These are phyloP conservation scores for Ectropis grisescens DNA, from an alignment of 1,140 invertebrate genomes.

Conservation along the genomic window DNA sequence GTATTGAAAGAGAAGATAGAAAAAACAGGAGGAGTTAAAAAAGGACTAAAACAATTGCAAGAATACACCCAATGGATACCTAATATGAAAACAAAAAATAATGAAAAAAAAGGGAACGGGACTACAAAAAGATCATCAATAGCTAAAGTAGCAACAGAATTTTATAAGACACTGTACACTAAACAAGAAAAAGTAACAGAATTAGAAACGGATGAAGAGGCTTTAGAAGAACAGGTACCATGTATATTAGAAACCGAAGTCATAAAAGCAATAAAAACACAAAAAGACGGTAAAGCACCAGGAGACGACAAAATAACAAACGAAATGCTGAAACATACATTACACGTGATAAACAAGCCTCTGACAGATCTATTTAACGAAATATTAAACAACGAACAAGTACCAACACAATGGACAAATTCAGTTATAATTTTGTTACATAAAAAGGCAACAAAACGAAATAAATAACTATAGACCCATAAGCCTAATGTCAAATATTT, in stretches of 20 bases:
- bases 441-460: conserved; percentile 9
- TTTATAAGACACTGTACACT: conserved; percentile 14
- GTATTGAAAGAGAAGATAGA: conserved; percentile 11
- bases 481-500: conserved; percentile 11
- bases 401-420: conserved; percentile 10
- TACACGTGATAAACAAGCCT: conserved; percentile 2
- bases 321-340: conserved; percentile 7
- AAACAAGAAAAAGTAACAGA: conserved; percentile 2
- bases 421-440: conserved; percentile 7
- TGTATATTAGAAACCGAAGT: conserved; percentile 12
- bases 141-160: conserved; percentile 16
- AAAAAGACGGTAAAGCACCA: conserved; percentile 14
- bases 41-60: conserved; percentile 16
- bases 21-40: conserved; percentile 19
- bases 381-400: conserved; percentile 5
- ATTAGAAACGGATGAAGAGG: background rate
- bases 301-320: conserved; percentile 12
- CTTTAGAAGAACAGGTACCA: conserved; percentile 7
- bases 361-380: conserved; percentile 10
- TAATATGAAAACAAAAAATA: conserved; percentile 13
- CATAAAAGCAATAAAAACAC: conserved; percentile 10
- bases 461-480: conserved; percentile 12
- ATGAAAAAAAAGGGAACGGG: conserved; percentile 1
- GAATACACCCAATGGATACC: conserved; percentile 16
- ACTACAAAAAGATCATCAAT: conserved; percentile 12